These are phyloP conservation scores for Bedellia somnulentella DNA, from an alignment of 2,888 invertebrate genomes.

Conservation along the genomic window DNA sequence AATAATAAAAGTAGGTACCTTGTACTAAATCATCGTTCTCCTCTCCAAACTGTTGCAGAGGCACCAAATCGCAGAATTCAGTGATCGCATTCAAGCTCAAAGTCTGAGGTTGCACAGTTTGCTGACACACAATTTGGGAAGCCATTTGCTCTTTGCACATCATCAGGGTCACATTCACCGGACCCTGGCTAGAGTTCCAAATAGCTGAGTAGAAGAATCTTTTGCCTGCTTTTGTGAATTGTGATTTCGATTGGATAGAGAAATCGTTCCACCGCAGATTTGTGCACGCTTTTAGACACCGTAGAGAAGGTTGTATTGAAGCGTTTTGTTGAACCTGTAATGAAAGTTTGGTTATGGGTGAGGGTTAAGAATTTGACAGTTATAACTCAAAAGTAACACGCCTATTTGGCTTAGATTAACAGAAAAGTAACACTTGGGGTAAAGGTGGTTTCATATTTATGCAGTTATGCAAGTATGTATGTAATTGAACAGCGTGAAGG, in stretches of 20 bases:
- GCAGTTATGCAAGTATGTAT: no score
- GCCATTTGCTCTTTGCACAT: slow-evolving; percentile 66
- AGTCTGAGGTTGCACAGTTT: slow-evolving; percentile 63
- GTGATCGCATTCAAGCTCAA: slow-evolving; percentile 73
- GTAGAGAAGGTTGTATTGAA: slow-evolving; percentile 66
- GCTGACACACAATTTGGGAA: slow-evolving; percentile 65
- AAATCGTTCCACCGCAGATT: slow-evolving; percentile 78
- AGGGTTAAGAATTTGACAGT: no score
- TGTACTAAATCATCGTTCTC: slow-evolving; percentile 67
- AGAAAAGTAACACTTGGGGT: no score
- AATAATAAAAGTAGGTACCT: slow-evolving; percentile 37
- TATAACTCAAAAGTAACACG: no score
- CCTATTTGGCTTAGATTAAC: no score
- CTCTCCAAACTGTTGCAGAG: slow-evolving; percentile 66
- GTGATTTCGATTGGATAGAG: slow-evolving; percentile 54
- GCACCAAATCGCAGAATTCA: slow-evolving; percentile 79
- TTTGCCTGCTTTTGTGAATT: slow-evolving; percentile 65
- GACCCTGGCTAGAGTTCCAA: slow-evolving; percentile 67
- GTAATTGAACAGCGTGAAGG: no score
- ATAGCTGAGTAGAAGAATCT: slow-evolving; percentile 75
- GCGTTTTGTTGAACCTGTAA: slow-evolving; percentile 67
- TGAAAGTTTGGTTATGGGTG: background rate
- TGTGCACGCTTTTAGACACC: slow-evolving; percentile 71
- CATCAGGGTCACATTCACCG: slow-evolving; percentile 69
- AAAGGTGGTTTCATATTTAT: no score